Evolutionary conservation across 2,797 vertebrate genomes (phyloP), one percentile per base, ranked within the genome.

Genomic region (Cuculus canorus): DNA sequence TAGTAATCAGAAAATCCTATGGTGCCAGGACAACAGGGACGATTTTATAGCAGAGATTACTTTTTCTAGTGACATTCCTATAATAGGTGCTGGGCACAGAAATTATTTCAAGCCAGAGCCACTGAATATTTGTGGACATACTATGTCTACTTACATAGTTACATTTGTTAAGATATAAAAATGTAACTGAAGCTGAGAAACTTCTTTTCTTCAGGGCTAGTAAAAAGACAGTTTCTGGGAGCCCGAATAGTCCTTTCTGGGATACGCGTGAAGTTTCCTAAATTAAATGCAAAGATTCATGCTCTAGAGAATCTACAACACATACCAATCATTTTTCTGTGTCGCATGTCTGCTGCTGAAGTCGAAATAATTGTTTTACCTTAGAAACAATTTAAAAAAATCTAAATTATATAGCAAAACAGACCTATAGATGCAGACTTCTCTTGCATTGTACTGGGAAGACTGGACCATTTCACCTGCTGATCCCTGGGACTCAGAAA

Each of bases 401-500:
- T 69, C 23, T 59, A 53, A 68, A 88, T 57, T 76, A 39, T 86
- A 50, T 4, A 83, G 75, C 18, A 85, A 75, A 94, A 60, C 17
- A 90, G 60, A 90, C 5, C 41, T 35, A 71, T 8, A 25, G 41
- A 53, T 68, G 57, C 41, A 92, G 17, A 24, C 87, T n/a, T 53
- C 39, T 86, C 60, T 71, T 15, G 33, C 59, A 82, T 33, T 47
- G 19, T 39, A 52, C 54, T 52, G n/a, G n/a, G 54, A 91, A 96
- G 94, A 90, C 57, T 88, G 90, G 90, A 99, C 99, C 99, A 97
- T 98, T 99, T 99, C 98, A 99, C 99, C 99, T 99, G 98, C 98
- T 98, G 98, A 98, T 98, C 99, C 99, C 97, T 99, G 98, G 98
- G 98, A 98, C 99, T 99, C 99, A 96, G 96, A 98, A 97, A 97